Evolutionary conservation across 2,888 invertebrate genomes (phyloP), one percentile per base, ranked within the genome.

Genomic region (Drosophila niveifrons): DNA sequence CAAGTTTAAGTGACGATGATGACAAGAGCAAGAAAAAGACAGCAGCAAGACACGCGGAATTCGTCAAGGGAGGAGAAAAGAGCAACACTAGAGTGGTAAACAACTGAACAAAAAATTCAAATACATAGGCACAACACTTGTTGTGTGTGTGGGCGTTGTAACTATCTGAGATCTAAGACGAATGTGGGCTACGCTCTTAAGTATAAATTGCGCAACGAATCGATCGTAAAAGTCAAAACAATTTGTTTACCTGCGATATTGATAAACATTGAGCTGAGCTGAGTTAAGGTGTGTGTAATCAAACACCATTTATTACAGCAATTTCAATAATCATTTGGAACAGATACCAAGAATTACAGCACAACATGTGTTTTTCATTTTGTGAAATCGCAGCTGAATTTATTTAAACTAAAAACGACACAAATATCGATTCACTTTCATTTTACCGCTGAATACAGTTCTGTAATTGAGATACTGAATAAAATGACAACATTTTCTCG

Each of bases 1-100:
- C 87, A 84, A 87, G 83, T 84, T 84, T 78, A 84, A 83, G 73
- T 80, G 80, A 73, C 52, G 41, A 36, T 31, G 43, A 57, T 43
- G 55, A 62, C 62, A 43, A 61, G 36, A 66, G 28, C 39, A 31
- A 31, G 48, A 64, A 15, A 29, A 36, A 34, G 7, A 28, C 2
- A 56, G 23, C 36, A 43, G 47, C 43, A 9, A 6, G 11, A 41
- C 13, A 6, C 9, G 28, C 4, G 11, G 29, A 34, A 10, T 11
- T 34, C 10, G 34, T 11, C 34, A 34, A n/a, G n/a, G 13, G 11
- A 28, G 10, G 15, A 7, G 15, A 10, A 10, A 34, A 34, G 17
- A 9, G 48, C 0, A 10, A 36, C 10, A 39, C 10, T 9, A 29
- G 8, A 28, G 52, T 52, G 28, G 34, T 17, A 55, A 53, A 59